Percentiles rank a stretch among this genome's conserved stretches.
These are phyloP conservation scores for Sebastes reedi DNA, from an alignment of 2,797 vertebrate genomes.

Conservation along the genomic window DNA sequence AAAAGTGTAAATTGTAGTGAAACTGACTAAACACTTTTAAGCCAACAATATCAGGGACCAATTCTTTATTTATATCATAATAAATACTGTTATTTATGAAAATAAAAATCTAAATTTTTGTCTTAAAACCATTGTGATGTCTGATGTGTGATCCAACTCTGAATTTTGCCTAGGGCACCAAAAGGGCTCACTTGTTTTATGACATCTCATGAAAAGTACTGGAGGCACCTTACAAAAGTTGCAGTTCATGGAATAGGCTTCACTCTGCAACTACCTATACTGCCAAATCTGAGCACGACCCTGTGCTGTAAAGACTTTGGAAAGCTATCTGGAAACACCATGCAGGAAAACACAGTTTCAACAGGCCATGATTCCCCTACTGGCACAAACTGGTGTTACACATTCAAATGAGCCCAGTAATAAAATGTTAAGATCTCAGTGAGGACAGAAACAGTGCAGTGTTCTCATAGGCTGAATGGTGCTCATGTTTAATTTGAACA, in stretches of 20 bases:
- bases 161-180: no score
- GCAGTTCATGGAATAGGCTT: not conserved
- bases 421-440: slow-evolving; percentile 5
- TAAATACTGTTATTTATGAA: no score
- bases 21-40: no score
- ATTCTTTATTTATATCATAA: no score
- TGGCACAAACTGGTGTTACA: not conserved
- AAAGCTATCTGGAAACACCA: not conserved
- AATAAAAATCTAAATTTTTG: fast-evolving
- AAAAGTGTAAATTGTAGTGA: no score
- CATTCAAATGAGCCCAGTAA: not conserved
- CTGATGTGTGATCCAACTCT: no score
- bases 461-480: not conserved
- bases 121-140: no score
- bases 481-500: slow-evolving; percentile 12
- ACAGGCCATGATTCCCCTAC: not conserved
- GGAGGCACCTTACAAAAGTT: not conserved
- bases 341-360: not conserved
- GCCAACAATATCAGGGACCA: no score
- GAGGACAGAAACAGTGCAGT: not conserved
- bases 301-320: not conserved
- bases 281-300: not conserved
- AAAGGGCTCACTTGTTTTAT: no score
- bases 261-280: fast-evolving
- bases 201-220: not conserved